Percentiles rank a stretch among this genome's conserved stretches.
Evolutionary conservation across 2,888 invertebrate species (phyloP).

Genomic region (Sarcophaga rosellei): DNA sequence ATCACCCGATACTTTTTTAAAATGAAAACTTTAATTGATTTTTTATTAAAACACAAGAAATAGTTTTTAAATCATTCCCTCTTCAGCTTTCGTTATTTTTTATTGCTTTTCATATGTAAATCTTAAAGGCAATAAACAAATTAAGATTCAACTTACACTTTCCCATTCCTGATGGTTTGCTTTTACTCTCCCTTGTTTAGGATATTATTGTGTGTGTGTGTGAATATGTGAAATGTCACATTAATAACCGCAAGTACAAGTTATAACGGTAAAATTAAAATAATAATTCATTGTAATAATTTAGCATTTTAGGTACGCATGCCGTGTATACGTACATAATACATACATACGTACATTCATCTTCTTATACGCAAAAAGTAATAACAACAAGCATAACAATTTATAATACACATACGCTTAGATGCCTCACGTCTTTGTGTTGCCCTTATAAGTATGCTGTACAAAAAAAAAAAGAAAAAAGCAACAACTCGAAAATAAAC

Average conservation of each 20-base stretch:
- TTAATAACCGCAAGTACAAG: conserved; percentile 75
- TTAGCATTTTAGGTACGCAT: conserved; percentile 74
- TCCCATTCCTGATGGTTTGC: not conserved
- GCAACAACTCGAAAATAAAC: not conserved
- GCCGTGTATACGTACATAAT: not conserved
- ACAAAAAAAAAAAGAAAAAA: conserved; percentile 2
- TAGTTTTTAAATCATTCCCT: too few species aligned
- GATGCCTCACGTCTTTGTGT: not conserved
- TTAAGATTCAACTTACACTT: not conserved
- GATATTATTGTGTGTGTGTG: not conserved
- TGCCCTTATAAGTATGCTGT: conserved; percentile 47
- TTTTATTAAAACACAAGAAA: too few species aligned
- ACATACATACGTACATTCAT: conserved; percentile 13
- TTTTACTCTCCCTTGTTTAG: not conserved
- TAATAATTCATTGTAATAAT: conserved; percentile 78
- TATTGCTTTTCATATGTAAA: too few species aligned
- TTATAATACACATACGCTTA: conserved; percentile 12
- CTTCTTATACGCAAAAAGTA: conserved; percentile 42
- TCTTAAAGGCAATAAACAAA: too few species aligned
- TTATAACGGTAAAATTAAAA: conserved; percentile 76
- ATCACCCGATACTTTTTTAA: too few species aligned
- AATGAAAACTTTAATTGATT: too few species aligned
- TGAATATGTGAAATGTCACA: conserved; percentile 73
- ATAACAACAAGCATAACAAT: conserved; percentile 15
- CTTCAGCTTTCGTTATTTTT: too few species aligned